Conservation (phyloP, 1,140 invertebrate genomes). For the Akabosia matsudoensis region DNA sequence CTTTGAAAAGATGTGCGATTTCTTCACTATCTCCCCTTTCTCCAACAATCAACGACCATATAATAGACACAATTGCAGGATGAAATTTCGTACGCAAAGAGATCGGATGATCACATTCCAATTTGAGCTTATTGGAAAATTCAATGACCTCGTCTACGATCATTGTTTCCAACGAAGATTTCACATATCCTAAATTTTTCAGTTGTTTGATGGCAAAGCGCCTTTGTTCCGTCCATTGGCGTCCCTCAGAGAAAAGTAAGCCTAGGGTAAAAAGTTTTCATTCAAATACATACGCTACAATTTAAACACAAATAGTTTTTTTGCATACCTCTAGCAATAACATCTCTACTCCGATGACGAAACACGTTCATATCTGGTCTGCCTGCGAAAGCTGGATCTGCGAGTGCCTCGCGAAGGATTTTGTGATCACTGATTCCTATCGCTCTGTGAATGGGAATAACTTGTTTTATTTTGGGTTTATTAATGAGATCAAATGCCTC, state of each 20-base stretch:
- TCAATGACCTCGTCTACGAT: constrained; percentile 28
- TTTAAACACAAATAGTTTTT: background rate
- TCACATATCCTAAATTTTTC: constrained; percentile 30
- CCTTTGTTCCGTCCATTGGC: constrained; percentile 35
- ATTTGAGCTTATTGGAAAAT: background rate
- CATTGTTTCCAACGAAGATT: constrained; percentile 17
- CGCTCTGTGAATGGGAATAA: constrained; percentile 23
- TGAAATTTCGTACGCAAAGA: background rate
- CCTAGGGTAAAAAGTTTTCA: constrained; percentile 17
- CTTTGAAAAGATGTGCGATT: background rate
- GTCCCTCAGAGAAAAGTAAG: constrained; percentile 29
- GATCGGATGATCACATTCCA: background rate
- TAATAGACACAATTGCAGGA: background rate
- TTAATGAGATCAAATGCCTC: background rate
- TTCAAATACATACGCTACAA: background rate
- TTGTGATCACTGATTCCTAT: constrained; percentile 41
- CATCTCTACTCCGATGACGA: constrained; percentile 27
- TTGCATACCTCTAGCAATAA: background rate
- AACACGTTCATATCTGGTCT: constrained; percentile 33
- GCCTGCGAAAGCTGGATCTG: constrained; percentile 20
- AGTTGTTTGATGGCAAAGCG: constrained; percentile 28
- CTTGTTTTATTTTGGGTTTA: background rate
- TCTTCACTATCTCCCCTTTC: background rate
- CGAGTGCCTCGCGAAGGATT: constrained; percentile 28
- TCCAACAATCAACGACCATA: background rate